Evolutionary conservation across 1,140 invertebrate species (phyloP).

Genomic region (Drosophila sucinea): DNA sequence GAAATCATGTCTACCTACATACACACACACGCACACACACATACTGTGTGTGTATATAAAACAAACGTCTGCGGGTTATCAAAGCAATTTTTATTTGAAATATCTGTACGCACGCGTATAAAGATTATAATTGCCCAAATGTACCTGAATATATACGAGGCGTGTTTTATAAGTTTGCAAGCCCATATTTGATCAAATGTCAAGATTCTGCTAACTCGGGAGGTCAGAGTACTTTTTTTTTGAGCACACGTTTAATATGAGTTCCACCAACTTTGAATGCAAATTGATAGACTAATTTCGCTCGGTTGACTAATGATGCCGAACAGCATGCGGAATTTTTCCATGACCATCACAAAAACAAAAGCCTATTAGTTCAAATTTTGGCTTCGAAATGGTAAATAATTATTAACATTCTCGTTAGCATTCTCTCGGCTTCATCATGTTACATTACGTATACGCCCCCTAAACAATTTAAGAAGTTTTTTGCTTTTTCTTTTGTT

Average conservation of each 20-base stretch:
- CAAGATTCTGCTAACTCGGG: too few relatives aligned
- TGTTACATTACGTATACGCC: neutral
- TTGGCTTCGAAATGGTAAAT: too few relatives aligned
- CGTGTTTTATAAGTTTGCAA: too few relatives aligned
- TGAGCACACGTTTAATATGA: neutral
- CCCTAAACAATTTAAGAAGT: neutral
- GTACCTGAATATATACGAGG: conserved; percentile 13
- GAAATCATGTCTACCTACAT: neutral
- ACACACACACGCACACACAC: neutral
- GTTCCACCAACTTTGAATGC: neutral
- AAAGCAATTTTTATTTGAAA: conserved; percentile 55
- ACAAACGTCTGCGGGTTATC: conserved; percentile 51
- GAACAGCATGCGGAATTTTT: neutral
- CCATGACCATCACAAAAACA: too few relatives aligned
- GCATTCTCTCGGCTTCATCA: too few relatives aligned
- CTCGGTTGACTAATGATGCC: neutral
- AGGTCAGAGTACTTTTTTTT: neutral
- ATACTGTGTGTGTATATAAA: neutral
- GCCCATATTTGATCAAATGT: too few relatives aligned
- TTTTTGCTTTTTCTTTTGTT: neutral
- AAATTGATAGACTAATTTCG: neutral
- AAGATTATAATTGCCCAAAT: conserved; percentile 55
- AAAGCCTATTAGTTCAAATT: too few relatives aligned
- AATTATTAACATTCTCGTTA: too few relatives aligned
- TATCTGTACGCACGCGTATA: conserved; percentile 43